Evolutionary conservation across 2,113 vertebrate species (phyloP).

Genomic region (Actenoides lindsayi): DNA sequence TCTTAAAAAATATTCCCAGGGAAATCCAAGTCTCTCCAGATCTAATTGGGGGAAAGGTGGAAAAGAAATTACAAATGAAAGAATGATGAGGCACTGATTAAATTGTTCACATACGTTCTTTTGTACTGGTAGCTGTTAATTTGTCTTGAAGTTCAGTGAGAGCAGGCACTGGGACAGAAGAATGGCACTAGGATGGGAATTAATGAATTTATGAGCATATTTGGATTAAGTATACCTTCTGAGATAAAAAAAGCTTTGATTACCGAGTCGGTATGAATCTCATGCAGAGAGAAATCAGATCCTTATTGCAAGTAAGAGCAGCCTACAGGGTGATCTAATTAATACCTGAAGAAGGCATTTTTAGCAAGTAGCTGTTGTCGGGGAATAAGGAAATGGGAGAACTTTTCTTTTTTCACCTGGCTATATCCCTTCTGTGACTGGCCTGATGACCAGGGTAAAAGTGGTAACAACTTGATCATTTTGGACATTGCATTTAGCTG

Average conservation of each 20-base stretch:
- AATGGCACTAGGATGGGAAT: neutral
- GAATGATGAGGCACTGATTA: neutral
- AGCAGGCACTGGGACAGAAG: neutral
- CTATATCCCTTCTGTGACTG: neutral
- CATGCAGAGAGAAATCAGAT: neutral
- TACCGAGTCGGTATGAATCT: neutral
- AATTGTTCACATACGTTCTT: neutral
- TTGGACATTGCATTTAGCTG: neutral
- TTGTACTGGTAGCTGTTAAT: neutral
- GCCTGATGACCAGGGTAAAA: neutral
- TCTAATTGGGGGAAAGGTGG: neutral
- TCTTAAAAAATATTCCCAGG: neutral
- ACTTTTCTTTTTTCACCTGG: neutral
- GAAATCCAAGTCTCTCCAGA: neutral
- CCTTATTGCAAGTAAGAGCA: constrained; percentile 7
- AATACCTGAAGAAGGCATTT: constrained; percentile 7
- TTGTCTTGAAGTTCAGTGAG: neutral
- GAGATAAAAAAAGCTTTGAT: constrained; percentile 37
- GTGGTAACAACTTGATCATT: neutral
- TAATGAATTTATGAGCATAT: neutral
- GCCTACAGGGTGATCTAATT: constrained; percentile 26
- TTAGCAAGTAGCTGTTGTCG: neutral
- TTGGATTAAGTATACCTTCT: neutral
- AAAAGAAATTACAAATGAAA: constrained; percentile 7
- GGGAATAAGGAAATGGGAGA: neutral